Evolutionary conservation across 2,888 invertebrate genomes (phyloP).

Genomic region (Melieria omissa): DNA sequence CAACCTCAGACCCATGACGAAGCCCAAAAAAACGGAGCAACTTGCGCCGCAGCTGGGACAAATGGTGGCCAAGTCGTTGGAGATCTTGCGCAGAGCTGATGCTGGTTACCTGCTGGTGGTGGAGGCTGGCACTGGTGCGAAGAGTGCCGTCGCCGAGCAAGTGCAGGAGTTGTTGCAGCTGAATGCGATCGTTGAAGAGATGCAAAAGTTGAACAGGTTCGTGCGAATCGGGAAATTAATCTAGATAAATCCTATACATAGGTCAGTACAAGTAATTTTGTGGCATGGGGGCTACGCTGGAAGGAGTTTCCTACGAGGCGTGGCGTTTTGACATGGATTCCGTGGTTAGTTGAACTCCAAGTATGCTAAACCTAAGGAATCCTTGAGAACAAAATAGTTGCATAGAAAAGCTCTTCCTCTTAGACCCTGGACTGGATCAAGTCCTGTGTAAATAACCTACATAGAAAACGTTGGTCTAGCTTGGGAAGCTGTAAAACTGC

Average conservation of each 20-base stretch:
- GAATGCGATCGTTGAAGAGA: constrained; percentile 78
- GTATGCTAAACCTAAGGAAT: too few species aligned
- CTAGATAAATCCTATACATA: too few species aligned
- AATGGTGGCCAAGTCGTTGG: constrained; percentile 81
- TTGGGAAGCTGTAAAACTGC: too few species aligned
- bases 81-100: constrained; percentile 73
- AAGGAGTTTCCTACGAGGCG: neutral
- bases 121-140: constrained; percentile 82
- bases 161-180: constrained; percentile 78
- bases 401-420: too few species aligned
- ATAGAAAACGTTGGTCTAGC: too few species aligned
- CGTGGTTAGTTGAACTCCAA: too few species aligned
- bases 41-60: constrained; percentile 79
- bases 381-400: too few species aligned
- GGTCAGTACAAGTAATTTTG: too few species aligned
- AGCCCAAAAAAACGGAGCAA: constrained; percentile 74
- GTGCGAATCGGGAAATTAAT: neutral
- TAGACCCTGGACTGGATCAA: too few species aligned
- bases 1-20: constrained; percentile 70
- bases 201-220: constrained; percentile 67
- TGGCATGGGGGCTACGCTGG: neutral
- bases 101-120: constrained; percentile 80
- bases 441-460: too few species aligned
- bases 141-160: constrained; percentile 79
- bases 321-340: too few species aligned